Conservation (phyloP, 2,113 vertebrate genomes). For the Neolamprologus caudopunctatus region DNA sequence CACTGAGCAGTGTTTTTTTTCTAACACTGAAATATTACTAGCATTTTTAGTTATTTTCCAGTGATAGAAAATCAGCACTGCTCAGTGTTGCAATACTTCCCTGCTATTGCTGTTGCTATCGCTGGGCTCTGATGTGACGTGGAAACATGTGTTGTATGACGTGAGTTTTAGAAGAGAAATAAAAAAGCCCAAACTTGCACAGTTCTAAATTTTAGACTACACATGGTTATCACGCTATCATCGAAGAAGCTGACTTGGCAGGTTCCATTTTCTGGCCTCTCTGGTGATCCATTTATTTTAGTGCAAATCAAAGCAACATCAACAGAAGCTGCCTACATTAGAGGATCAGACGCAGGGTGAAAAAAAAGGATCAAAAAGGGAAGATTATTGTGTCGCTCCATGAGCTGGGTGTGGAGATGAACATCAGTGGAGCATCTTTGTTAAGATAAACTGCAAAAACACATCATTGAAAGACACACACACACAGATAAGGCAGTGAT, state of each 20-base stretch:
- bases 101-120: not conserved
- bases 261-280: slow-evolving; percentile 11
- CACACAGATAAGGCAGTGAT: not conserved
- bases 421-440: not conserved
- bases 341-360: not conserved
- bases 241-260: not conserved
- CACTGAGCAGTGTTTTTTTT: not conserved
- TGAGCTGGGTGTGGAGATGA: not conserved
- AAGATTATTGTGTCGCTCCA: not conserved
- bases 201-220: not conserved
- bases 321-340: not conserved
- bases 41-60: not conserved
- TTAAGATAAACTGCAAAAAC: not conserved
- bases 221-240: not conserved
- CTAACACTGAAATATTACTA: not conserved
- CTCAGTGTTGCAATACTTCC: not conserved
- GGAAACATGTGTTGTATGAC: not conserved
- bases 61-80: not conserved
- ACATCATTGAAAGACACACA: not conserved
- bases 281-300: not conserved
- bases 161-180: not conserved
- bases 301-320: not conserved
- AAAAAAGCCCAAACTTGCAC: not conserved
- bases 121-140: not conserved
- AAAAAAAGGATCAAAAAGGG: not conserved